Base-by-base conservation (phyloP, 2,113 vertebrate genomes). In the Nycticebus coucang region DNA sequence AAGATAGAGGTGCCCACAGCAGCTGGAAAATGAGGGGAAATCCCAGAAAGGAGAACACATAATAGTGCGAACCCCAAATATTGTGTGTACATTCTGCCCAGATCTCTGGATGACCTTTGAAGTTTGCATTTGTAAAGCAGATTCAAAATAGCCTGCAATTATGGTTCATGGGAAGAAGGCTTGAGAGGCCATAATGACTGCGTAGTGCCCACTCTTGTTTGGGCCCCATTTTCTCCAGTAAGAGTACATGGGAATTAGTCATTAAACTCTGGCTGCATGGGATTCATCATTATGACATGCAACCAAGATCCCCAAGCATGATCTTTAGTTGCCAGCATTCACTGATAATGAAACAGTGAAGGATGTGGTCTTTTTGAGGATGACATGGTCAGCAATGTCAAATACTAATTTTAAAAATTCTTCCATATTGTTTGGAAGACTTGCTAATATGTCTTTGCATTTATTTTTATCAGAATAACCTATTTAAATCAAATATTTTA, bases 341-440 rank as follows among this genome's bases (percentile, higher is more conserved):
- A 10, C 37, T 68, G n/a, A 72, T 5, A 35, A 35, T 2, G 45
- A 62, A 50, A n/a, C 0, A 4, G 8, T 15, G 35, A 45, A 71
- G 66, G n/a, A 60, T 12, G 50, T 30, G 45, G 45, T 62, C 30
- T 68, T 41, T 72, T 59, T 28, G 62, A 87, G 41, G 55, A 24
- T 2, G 35, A n/a, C 12, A 28, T 5, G 37, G 26, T 71, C 33
- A n/a, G 53, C 7, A 69, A 9, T 33, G 21, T 28, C 72, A 87
- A 71, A 66, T 21, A 8, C 30, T 35, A 81, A 89, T 87, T 94
- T 92, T 37, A 94, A 79, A 41, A 90, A 71, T 24, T 53, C n/a
- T 69, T 80, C 71, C 21, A 37, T 72, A 69, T 8, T 53, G 19
- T 55, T 57, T 75, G 10, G 7, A 41, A 41, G 41, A 41, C 22